A percentile compares a stretch with the other conserved stretches of the same genome.
Conservation (phyloP, 2,797 vertebrate genomes). For the Aselliscus stoliczkanus region DNA sequence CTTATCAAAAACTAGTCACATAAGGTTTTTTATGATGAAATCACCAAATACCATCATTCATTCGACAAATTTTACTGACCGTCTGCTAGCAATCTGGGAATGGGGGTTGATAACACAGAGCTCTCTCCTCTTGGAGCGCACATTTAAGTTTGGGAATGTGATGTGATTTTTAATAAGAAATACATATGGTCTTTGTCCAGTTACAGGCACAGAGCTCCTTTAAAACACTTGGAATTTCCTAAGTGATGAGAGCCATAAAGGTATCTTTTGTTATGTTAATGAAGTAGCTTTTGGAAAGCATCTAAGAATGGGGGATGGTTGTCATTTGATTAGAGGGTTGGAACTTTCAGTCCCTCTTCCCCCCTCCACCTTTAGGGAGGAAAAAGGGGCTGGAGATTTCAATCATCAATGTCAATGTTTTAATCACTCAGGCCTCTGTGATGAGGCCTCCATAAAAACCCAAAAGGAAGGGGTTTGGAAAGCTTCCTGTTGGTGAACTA, state of each 20-base stretch:
- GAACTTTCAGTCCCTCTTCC: background rate
- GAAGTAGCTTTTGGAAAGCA: background rate
- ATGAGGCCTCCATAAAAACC: background rate
- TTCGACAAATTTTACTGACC: background rate
- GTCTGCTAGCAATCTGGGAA: background rate
- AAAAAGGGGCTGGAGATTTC: background rate
- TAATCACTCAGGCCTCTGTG: background rate
- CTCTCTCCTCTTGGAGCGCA: background rate
- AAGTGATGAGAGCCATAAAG: background rate
- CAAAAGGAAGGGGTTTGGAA: background rate
- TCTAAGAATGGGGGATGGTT: background rate
- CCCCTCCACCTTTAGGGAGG: background rate
- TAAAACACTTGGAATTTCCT: background rate
- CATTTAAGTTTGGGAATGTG: background rate
- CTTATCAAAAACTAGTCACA: background rate
- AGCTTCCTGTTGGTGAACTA: background rate
- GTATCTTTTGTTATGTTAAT: background rate
- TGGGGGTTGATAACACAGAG: background rate
- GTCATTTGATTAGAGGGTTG: too few relatives aligned
- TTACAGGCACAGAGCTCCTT: background rate
- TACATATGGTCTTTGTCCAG: background rate
- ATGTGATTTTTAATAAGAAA: background rate
- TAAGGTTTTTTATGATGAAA: background rate
- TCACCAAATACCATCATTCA: background rate
- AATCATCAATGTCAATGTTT: background rate